These are phyloP conservation scores for Drosophila suboccidentalis DNA, from an alignment of 2,888 invertebrate species.

Conservation along the genomic window DNA sequence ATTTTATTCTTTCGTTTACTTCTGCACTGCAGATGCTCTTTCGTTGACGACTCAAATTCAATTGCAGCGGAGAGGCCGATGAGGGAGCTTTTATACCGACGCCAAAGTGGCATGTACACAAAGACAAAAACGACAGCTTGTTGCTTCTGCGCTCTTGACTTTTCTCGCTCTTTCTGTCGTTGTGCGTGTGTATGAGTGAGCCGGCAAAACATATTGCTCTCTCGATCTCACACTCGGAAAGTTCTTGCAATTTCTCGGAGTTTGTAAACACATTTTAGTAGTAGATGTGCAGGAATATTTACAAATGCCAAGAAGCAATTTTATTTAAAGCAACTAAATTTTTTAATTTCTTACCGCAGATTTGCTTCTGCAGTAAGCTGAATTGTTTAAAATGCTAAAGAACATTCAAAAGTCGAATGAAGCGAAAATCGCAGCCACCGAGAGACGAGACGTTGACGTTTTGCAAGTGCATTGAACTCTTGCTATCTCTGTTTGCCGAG, in stretches of 20 bases:
- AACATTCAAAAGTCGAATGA: neutral
- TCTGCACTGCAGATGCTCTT: conserved; percentile 21
- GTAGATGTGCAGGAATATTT: neutral
- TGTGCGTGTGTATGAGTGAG: conserved; percentile 12
- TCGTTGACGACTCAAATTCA: conserved; percentile 17
- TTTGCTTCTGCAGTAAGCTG: neutral
- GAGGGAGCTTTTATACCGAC: conserved; percentile 61
- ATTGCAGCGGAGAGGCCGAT: conserved; percentile 25
- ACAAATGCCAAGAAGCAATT: neutral
- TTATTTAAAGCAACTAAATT: conserved; percentile 22
- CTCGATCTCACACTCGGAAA: conserved; percentile 16
- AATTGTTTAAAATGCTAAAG: conserved; percentile 35
- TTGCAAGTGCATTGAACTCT: conserved; percentile 67
- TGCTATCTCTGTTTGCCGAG: conserved; percentile 44
- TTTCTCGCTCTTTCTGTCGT: conserved; percentile 61
- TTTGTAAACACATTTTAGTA: conserved; percentile 4
- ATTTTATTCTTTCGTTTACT: neutral
- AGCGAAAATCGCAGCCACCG: conserved; percentile 19
- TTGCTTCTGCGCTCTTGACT: conserved; percentile 43
- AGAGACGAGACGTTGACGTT: conserved; percentile 22
- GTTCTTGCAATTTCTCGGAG: conserved; percentile 38
- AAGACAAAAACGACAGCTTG: conserved; percentile 21
- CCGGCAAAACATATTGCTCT: conserved; percentile 27
- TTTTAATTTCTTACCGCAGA: conserved; percentile 9
- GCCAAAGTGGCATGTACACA: conserved; percentile 40